Conservation (phyloP, 2,888 invertebrate species). For the Lumbricus terrestris region DNA sequence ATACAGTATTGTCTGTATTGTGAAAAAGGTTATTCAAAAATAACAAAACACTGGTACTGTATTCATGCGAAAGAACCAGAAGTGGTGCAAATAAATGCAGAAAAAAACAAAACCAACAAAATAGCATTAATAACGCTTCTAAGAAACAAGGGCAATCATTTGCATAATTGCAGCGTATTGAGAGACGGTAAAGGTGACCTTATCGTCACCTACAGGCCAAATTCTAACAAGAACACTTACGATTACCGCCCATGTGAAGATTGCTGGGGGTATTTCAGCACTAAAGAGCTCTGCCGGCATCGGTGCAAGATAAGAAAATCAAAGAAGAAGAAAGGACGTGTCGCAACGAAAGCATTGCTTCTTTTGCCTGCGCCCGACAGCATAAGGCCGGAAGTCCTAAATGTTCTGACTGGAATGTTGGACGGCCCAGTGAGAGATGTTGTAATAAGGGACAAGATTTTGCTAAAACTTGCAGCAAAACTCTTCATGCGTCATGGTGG, state of each 20-base stretch:
- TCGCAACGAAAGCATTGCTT: neutral
- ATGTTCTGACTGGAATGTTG: neutral
- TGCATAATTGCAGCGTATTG: constrained; percentile 21
- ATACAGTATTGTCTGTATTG: neutral
- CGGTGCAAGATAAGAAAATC: neutral
- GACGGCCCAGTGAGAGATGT: neutral
- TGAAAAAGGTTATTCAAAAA: neutral
- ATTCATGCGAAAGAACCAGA: neutral
- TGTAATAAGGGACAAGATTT: neutral
- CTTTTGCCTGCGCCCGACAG: neutral
- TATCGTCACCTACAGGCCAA: constrained; percentile 21
- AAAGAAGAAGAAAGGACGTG: neutral
- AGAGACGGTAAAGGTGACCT: neutral
- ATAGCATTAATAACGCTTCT: neutral
- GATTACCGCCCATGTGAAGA: constrained; percentile 14
- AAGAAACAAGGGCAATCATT: constrained; percentile 18
- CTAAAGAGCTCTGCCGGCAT: neutral
- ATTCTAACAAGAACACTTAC: neutral
- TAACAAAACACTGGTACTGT: neutral
- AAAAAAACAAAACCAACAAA: neutral
- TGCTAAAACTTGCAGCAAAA: neutral
- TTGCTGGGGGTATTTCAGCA: constrained; percentile 10
- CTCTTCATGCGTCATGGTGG: neutral
- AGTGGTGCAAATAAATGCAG: neutral
- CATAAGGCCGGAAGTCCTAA: neutral